Conservation (phyloP, 2,888 invertebrate species). For the Phyllotreta cruciferae region DNA sequence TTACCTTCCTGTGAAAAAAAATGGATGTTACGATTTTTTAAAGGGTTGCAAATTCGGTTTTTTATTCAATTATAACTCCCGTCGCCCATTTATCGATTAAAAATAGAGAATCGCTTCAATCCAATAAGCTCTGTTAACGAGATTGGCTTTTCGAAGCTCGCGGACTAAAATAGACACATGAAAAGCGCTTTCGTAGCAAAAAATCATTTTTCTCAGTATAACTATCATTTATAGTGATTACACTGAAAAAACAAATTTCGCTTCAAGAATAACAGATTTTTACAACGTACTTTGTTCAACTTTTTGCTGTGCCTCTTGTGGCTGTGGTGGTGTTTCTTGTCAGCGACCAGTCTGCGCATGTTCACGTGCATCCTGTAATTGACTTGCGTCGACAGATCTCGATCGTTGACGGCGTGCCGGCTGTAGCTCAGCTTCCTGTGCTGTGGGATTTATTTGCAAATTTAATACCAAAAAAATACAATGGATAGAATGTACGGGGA, state of each 20-base stretch:
- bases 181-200: not conserved
- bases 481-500: too few relatives aligned
- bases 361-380: slow-evolving; percentile 93
- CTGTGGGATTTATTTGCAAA: slow-evolving; percentile 64
- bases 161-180: too few relatives aligned
- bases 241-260: too few relatives aligned
- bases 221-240: too few relatives aligned
- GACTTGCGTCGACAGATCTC: slow-evolving; percentile 83
- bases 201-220: too few relatives aligned
- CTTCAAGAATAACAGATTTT: too few relatives aligned
- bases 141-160: not conserved
- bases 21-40: not conserved
- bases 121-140: too few relatives aligned
- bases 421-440: slow-evolving; percentile 90
- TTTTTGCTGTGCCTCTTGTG: slow-evolving; percentile 80
- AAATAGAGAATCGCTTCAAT: not conserved
- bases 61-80: not conserved
- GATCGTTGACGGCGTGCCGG: slow-evolving; percentile 88
- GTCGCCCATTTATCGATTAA: not conserved
- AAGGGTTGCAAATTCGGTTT: not conserved
- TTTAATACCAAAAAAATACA: not conserved
- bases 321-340: slow-evolving; percentile 75
- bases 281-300: slow-evolving; percentile 72
- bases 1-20: slow-evolving; percentile 72
- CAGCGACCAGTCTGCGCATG: slow-evolving; percentile 84